Conservation (phyloP, 2,797 vertebrate species). For the Apogon hyalosoma region DNA sequence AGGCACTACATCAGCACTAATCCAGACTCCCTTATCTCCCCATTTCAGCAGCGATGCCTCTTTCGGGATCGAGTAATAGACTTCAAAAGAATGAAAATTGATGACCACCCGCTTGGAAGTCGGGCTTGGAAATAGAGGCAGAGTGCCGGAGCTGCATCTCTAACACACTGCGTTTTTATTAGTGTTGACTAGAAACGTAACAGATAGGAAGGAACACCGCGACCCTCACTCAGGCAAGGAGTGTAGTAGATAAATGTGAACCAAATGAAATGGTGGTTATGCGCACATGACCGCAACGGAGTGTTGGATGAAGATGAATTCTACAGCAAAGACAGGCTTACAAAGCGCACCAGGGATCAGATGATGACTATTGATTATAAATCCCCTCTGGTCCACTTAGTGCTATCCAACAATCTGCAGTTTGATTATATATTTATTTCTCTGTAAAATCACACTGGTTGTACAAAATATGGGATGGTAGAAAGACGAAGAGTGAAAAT, state of each 20-base stretch:
- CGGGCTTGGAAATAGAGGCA: constrained; percentile 19
- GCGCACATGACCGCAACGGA: background rate
- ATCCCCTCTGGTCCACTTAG: background rate
- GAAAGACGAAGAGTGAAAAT: no score
- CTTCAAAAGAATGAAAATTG: constrained; percentile 51
- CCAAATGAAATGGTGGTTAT: background rate
- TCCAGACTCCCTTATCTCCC: constrained; percentile 47
- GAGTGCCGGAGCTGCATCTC: constrained; percentile 36
- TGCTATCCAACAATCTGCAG: background rate
- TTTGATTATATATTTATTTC: background rate
- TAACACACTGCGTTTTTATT: constrained; percentile 35
- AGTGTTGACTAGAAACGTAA: constrained; percentile 23
- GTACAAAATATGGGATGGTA: no score
- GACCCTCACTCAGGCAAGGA: background rate
- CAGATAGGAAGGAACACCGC: constrained; percentile 1
- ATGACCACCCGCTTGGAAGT: constrained; percentile 34
- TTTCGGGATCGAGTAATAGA: constrained; percentile 36
- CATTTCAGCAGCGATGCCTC: constrained; percentile 44
- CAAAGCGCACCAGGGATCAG: background rate
- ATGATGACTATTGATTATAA: constrained; percentile 12
- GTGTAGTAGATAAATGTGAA: constrained; percentile 9
- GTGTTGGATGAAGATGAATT: constrained; percentile 1
- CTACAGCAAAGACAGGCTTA: background rate
- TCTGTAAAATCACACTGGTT: background rate
- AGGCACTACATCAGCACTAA: constrained; percentile 13